phyloP scores from a whole-genome alignment of 2,888 invertebrate species.

The Spisula subtruncata region DNA sequence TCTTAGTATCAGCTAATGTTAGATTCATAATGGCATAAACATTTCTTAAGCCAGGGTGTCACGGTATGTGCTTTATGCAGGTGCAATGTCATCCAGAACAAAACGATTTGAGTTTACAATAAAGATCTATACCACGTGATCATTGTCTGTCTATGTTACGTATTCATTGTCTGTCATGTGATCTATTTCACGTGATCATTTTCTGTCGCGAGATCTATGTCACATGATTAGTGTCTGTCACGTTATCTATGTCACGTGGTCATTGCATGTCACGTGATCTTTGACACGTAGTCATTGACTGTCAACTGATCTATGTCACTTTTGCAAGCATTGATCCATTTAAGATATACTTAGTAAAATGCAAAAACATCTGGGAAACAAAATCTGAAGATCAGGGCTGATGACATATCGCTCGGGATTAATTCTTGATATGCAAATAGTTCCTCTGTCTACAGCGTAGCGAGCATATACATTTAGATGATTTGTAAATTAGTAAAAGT shows the following conservation, averaged over 20 bases:
- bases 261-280: too few relatives aligned
- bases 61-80: too few relatives aligned
- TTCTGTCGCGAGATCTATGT: not conserved
- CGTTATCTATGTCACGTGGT: not conserved
- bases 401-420: not conserved
- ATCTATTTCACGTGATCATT: too few relatives aligned
- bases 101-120: too few relatives aligned
- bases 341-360: not conserved
- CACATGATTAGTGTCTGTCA: too few relatives aligned
- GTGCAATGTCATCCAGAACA: too few relatives aligned
- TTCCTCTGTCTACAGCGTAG: not conserved
- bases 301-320: not conserved
- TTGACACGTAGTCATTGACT: not conserved
- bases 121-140: too few relatives aligned
- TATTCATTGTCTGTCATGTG: too few relatives aligned
- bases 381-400: not conserved
- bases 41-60: too few relatives aligned
- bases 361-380: not conserved
- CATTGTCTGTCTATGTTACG: too few relatives aligned
- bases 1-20: too few relatives aligned
- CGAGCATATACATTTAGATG: conserved; percentile 2
- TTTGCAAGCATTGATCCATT: not conserved
- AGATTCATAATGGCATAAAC: too few relatives aligned
- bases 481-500: conserved; percentile 31
- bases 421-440: conserved; percentile 20